phyloP scores from a whole-genome alignment of 2,113 vertebrate species.

The Cyanoramphus novaezelandiae region DNA sequence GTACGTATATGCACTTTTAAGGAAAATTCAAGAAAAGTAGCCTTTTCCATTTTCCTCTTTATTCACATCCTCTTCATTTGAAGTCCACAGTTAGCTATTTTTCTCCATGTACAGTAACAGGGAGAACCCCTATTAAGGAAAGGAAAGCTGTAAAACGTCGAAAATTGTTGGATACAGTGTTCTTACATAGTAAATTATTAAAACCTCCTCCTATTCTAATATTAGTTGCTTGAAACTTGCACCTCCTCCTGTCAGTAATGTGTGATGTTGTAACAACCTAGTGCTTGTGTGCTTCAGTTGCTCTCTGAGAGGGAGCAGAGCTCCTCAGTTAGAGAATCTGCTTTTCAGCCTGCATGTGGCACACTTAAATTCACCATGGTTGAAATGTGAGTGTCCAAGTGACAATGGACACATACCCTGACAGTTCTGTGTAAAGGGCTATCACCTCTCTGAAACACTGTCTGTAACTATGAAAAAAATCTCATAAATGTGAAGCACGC shows the following conservation, averaged over 20 bases:
- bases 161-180: not conserved
- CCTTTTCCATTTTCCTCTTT: not conserved
- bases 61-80: not conserved
- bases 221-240: not conserved
- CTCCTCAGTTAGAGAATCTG: not conserved
- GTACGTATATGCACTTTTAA: not conserved
- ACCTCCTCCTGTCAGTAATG: not conserved
- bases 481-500: rapidly evolving
- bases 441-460: not conserved
- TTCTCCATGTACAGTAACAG: not conserved
- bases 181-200: not conserved
- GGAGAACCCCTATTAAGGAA: not conserved
- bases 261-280: not conserved
- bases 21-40: not conserved
- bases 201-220: not conserved
- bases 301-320: not conserved
- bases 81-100: not conserved
- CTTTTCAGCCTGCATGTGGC: not conserved
- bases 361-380: not conserved
- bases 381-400: not conserved
- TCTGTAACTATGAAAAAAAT: not conserved
- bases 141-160: not conserved
- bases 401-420: not conserved
- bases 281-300: not conserved
- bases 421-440: not conserved